phyloP scores from a whole-genome alignment of 1,140 invertebrate species.

The Ceratina calcarata region DNA sequence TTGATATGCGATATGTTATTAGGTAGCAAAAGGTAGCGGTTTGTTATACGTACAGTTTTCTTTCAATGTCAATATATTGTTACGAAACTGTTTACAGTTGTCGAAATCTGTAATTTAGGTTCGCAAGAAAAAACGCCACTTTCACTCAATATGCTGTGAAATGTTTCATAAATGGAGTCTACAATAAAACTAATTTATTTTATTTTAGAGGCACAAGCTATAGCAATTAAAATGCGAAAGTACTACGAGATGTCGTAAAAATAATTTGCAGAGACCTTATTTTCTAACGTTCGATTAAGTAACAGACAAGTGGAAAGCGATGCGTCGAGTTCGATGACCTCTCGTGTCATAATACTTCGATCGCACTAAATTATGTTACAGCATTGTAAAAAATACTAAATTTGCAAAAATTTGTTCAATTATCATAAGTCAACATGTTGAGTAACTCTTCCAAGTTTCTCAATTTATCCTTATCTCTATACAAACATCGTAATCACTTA shows the following conservation, averaged over 20 bases:
- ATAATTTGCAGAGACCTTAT: background rate
- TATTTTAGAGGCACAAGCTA: no score
- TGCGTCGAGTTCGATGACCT: constrained; percentile 13
- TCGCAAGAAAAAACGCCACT: background rate
- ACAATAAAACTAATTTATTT: no score
- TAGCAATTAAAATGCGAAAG: no score
- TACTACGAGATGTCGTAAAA: background rate
- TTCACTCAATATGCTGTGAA: background rate
- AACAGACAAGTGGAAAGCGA: constrained; percentile 19
- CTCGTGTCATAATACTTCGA: constrained; percentile 5
- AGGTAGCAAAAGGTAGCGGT: background rate
- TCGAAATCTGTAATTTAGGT: background rate
- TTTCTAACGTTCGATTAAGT: constrained; percentile 1
- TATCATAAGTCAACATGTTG: no score
- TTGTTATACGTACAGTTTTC: background rate
- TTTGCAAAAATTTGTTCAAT: background rate
- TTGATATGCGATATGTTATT: background rate
- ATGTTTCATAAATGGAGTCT: no score
- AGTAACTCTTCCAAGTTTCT: background rate
- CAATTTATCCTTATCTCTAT: background rate
- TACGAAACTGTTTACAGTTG: background rate
- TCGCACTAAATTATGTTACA: background rate
- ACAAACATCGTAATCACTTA: background rate
- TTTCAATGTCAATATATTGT: background rate
- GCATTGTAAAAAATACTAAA: background rate